Evolutionary conservation across 2,797 vertebrate genomes (phyloP).

Genomic region (Sternarchorhynchus goeldii): DNA sequence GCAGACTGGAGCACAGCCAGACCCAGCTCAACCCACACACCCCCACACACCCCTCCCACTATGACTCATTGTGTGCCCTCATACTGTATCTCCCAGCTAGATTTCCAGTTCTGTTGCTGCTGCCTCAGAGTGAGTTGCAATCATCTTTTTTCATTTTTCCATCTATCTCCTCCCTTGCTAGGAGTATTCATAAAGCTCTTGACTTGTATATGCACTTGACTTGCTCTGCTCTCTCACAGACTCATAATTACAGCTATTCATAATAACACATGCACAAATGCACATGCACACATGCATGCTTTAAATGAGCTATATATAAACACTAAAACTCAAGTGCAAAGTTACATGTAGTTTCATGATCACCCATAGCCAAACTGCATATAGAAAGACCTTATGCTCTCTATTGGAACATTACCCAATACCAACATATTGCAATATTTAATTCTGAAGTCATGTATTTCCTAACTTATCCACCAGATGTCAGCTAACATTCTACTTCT

Average conservation of each 20-base stretch:
- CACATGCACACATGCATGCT: neutral
- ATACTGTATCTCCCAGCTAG: slow-evolving; percentile 52
- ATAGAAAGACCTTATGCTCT: slow-evolving; percentile 10
- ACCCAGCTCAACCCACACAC: slow-evolving; percentile 57
- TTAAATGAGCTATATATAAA: neutral
- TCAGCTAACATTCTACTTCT: slow-evolving; percentile 57
- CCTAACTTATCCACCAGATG: slow-evolving; percentile 64
- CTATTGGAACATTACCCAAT: neutral
- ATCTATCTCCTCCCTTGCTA: slow-evolving; percentile 55
- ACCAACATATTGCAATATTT: neutral
- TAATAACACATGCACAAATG: slow-evolving; percentile 22
- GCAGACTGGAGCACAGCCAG: slow-evolving; percentile 74
- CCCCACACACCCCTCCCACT: slow-evolving; percentile 51
- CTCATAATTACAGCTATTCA: no score
- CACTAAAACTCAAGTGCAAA: neutral
- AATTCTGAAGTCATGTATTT: slow-evolving; percentile 53
- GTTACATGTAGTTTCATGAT: neutral
- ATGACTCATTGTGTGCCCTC: slow-evolving; percentile 48
- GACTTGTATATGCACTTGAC: slow-evolving; percentile 25
- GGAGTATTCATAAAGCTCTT: slow-evolving; percentile 19
- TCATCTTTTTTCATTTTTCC: slow-evolving; percentile 53
- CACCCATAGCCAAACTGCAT: neutral
- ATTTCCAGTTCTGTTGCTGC: slow-evolving; percentile 47
- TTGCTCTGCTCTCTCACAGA: slow-evolving; percentile 18
- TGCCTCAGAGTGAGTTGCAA: slow-evolving; percentile 33